Base-by-base conservation (phyloP, 2,888 invertebrate genomes). In the Koerneria pararmatus region DNA sequence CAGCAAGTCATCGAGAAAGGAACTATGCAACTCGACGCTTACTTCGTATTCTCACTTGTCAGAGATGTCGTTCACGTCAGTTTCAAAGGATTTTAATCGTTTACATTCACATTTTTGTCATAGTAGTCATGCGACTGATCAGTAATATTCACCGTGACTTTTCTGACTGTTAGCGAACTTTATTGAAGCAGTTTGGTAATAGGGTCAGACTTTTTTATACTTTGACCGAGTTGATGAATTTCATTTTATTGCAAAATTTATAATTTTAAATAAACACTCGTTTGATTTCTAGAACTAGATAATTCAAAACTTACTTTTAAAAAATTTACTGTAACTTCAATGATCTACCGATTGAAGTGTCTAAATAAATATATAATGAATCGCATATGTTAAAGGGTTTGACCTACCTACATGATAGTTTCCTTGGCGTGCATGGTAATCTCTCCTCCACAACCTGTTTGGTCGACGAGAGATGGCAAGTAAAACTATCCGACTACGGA, bases 31-130 rank as follows among this genome's bases (percentile, higher is more conserved):
- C 64, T 64, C 46, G 64, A 64, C 46, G 37, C 64, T 15, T 64
- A 64, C 56, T 64, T 64, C 24, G 64, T 64, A 37, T 64, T 64
- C 56, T 64, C 64, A 1, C 64, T 64, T 32, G 56, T 64, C 19
- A 29, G 64, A 15, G 64, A 64, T 15, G 56, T 64, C 29, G 64
- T 64, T 3, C 64, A 64, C 11, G 64, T 64, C 15, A 5, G 63
- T 5, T 2, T n/a, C n/a, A n/a, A n/a, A n/a, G n/a, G n/a, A n/a
- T n/a, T n/a, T n/a, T n/a, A n/a, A n/a, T n/a, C n/a, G n/a, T n/a
- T n/a, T n/a, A n/a, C n/a, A n/a, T n/a, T n/a, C n/a, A n/a, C n/a
- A n/a, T n/a, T n/a, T n/a, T n/a, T n/a, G n/a, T n/a, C n/a, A n/a
- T n/a, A n/a, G n/a, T n/a, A n/a, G n/a, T n/a, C n/a, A n/a, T n/a